Conservation (phyloP, 2,113 vertebrate species). For the Pluvianellus socialis region DNA sequence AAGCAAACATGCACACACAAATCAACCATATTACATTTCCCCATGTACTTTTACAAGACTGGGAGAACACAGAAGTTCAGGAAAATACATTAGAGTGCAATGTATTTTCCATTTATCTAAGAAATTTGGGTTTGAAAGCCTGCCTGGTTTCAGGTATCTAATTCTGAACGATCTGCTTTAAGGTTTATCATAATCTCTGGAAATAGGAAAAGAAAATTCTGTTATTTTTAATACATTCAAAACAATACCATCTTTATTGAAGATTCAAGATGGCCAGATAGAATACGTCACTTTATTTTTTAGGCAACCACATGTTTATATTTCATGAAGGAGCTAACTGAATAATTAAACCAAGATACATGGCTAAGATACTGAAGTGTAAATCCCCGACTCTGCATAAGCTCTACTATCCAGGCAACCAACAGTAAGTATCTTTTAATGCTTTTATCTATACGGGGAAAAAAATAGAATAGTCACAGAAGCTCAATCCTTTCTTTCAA, state of each 20-base stretch:
- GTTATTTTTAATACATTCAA: not conserved
- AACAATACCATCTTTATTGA: not conserved
- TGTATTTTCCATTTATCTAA: not conserved
- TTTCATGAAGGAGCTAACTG: not conserved
- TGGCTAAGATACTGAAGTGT: not conserved
- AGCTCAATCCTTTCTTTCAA: not conserved
- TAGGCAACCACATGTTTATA: not conserved
- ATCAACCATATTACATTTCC: not conserved
- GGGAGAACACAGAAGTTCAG: not conserved
- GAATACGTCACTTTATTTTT: not conserved
- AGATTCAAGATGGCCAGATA: not conserved
- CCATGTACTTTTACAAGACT: not conserved
- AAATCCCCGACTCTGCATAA: not conserved
- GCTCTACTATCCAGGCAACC: not conserved
- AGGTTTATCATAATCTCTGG: not conserved
- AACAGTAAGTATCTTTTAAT: not conserved
- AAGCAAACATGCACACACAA: not conserved
- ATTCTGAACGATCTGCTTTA: not conserved
- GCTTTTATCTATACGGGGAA: not conserved
- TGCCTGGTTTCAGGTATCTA: not conserved
- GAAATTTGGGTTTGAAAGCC: not conserved
- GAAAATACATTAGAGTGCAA: not conserved
- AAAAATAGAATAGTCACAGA: not conserved
- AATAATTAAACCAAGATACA: conserved; percentile 20
- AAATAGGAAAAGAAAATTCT: not conserved